Conservation (phyloP, 2,797 vertebrate genomes). For the Calcarius lapponicus region DNA sequence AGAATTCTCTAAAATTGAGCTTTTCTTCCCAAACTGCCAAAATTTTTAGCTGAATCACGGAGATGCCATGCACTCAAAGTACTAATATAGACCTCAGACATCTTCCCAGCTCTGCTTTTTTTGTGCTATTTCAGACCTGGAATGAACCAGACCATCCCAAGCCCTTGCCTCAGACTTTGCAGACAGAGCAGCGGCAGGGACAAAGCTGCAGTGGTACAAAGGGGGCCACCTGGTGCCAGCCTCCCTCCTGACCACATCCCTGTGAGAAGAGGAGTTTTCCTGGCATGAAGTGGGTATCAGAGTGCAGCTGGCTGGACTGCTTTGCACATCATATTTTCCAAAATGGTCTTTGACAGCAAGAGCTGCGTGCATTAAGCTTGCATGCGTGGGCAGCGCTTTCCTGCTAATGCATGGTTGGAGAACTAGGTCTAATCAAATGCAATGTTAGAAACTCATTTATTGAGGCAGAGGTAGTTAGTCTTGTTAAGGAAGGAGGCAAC, state of each 20-base stretch:
- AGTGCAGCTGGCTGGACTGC: background rate
- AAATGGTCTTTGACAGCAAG: background rate
- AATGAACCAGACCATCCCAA: background rate
- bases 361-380: background rate
- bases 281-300: background rate
- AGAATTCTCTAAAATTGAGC: background rate
- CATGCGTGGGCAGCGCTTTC: background rate
- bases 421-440: background rate
- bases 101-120: background rate
- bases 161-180: background rate
- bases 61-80: background rate
- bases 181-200: background rate
- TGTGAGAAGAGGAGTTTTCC: background rate
- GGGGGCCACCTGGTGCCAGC: background rate
- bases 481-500: background rate
- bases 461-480: background rate
- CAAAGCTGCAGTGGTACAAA: background rate
- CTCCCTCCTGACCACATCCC: accelerated
- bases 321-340: background rate
- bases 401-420: background rate
- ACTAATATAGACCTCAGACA: background rate
- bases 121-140: background rate
- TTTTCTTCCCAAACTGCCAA: background rate
- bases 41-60: background rate
- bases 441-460: background rate